phyloP scores from a whole-genome alignment of 1,140 invertebrate genomes.

The Lepidurus packardi region DNA sequence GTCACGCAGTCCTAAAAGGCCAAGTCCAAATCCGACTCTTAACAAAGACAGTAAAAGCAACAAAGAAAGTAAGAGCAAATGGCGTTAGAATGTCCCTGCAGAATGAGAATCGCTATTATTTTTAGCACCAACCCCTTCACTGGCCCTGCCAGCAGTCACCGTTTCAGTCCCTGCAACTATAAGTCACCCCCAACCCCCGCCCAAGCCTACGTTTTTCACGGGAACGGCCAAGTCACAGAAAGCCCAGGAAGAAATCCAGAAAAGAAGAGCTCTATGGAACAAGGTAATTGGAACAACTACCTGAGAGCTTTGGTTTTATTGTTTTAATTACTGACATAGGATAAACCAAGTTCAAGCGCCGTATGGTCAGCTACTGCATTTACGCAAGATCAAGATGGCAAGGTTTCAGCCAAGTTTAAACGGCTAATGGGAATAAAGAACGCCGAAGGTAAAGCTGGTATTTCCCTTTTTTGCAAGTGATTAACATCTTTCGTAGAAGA shows the following conservation, averaged over 20 bases:
- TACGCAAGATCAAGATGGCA: slow-evolving; percentile 79
- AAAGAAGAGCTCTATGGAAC: not conserved
- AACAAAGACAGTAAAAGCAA: not conserved
- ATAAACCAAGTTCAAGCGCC: slow-evolving; percentile 40
- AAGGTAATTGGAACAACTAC: not conserved
- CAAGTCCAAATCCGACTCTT: not conserved
- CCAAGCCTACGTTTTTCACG: not conserved
- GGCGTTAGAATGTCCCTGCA: too few species aligned
- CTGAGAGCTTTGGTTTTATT: slow-evolving; percentile 39
- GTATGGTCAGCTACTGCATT: slow-evolving; percentile 79
- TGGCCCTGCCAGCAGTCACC: not conserved
- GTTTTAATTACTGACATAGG: too few species aligned
- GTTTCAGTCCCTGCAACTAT: not conserved
- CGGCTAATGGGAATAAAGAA: slow-evolving; percentile 89
- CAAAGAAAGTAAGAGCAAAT: not conserved
- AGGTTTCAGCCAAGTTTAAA: slow-evolving; percentile 90
- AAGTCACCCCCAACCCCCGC: not conserved
- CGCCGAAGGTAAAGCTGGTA: slow-evolving; percentile 35
- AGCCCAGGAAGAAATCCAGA: slow-evolving; percentile 1
- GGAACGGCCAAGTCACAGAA: not conserved
- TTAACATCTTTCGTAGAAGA: not conserved
- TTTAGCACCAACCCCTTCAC: not conserved
- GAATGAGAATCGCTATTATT: not conserved
- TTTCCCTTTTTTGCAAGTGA: not conserved
- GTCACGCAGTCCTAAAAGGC: not conserved